phyloP scores from a whole-genome alignment of 2,113 vertebrate species.

The Rutilus rutilus region DNA sequence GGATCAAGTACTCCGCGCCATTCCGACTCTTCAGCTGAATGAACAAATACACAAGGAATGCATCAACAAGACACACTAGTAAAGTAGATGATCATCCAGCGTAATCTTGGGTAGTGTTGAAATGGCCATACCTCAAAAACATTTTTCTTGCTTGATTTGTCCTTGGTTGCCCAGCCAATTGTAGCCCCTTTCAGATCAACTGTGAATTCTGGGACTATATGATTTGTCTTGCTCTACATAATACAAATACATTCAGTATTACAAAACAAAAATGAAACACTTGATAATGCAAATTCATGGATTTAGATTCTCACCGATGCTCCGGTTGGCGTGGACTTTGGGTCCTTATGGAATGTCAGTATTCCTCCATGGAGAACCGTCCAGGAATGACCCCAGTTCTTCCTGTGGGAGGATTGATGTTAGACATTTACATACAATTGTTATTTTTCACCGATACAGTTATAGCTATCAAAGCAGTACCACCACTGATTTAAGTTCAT shows the following conservation, averaged over 20 bases:
- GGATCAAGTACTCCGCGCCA: conserved; percentile 88
- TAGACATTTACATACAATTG: background rate
- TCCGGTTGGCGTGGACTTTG: conserved; percentile 78
- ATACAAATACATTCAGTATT: background rate
- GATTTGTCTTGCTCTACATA: conserved; percentile 82
- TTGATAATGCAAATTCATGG: background rate
- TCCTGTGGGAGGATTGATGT: conserved; percentile 71
- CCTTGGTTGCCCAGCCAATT: conserved; percentile 84
- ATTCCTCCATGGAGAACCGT: conserved; percentile 89
- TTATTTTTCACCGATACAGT: background rate
- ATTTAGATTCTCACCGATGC: conserved; percentile 72
- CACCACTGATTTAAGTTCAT: background rate
- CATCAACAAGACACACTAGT: background rate
- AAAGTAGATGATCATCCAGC: background rate
- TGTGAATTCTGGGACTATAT: conserved; percentile 84
- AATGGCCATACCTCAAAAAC: conserved; percentile 85
- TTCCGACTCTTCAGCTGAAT: conserved; percentile 84
- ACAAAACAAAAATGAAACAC: background rate
- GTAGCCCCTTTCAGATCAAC: conserved; percentile 85
- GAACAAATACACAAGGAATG: background rate
- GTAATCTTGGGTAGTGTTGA: background rate
- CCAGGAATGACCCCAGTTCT: conserved; percentile 92
- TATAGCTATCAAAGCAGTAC: background rate
- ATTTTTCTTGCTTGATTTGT: conserved; percentile 96
- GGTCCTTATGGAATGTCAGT: conserved; percentile 94